These are phyloP conservation scores for Anoncus sp. DNA, from an alignment of 2,888 invertebrate species.

Conservation along the genomic window DNA sequence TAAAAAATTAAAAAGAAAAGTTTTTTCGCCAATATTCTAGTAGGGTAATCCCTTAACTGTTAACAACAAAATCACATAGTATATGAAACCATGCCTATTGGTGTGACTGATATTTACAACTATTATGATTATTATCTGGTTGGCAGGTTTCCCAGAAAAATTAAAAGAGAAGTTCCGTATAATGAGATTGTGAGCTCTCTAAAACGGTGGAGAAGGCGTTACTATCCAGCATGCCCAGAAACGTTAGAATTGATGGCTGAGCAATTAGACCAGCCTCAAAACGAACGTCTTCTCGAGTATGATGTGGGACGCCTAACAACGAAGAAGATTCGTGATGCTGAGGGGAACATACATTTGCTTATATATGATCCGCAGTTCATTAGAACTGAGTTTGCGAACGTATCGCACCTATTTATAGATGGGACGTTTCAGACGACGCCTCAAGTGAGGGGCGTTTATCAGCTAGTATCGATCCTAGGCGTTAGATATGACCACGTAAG, in stretches of 20 bases:
- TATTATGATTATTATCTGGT: background rate
- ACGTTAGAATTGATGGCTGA: conserved; percentile 17
- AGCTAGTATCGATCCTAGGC: conserved; percentile 41
- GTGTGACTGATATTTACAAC: too few species aligned
- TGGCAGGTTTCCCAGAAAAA: conserved; percentile 30
- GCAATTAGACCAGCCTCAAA: conserved; percentile 21
- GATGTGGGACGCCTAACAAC: background rate
- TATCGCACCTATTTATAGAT: conserved; percentile 46
- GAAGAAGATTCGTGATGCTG: background rate
- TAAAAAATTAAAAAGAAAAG: too few species aligned
- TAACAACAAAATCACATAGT: too few species aligned
- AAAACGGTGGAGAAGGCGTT: conserved; percentile 32
- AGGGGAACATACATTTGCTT: conserved; percentile 21
- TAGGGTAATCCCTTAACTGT: too few species aligned
- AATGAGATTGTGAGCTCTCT: conserved; percentile 14
- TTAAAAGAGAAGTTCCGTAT: conserved; percentile 16
- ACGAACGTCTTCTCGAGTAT: conserved; percentile 21
- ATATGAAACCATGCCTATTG: too few species aligned
- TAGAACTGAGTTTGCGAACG: background rate
- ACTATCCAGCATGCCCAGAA: conserved; percentile 28
- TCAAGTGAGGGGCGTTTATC: conserved; percentile 9
- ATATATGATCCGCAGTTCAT: conserved; percentile 36
- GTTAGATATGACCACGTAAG: conserved; percentile 37
- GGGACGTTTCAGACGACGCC: conserved; percentile 45
- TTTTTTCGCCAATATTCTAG: too few species aligned